These are phyloP conservation scores for Notamacropus eugenii DNA, from an alignment of 2,797 vertebrate genomes.

Conservation along the genomic window DNA sequence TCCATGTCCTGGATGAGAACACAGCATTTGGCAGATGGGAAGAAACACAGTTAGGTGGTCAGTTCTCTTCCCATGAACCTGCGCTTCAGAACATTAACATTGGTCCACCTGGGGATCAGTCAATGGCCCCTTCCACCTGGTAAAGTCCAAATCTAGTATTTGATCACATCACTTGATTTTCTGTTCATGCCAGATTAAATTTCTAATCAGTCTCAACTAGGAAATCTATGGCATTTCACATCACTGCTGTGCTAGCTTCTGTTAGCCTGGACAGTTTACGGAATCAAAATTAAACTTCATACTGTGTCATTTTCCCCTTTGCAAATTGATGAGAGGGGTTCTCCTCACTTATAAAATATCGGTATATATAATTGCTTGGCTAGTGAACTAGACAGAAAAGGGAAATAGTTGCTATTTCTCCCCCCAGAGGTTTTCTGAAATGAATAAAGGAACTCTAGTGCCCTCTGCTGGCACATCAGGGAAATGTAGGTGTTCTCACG, in stretches of 20 bases:
- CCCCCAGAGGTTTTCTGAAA: neutral
- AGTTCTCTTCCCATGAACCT: constrained; percentile 53
- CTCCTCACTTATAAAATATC: constrained; percentile 70
- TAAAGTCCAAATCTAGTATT: constrained; percentile 64
- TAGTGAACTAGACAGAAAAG: constrained; percentile 64
- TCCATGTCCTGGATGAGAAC: constrained; percentile 39
- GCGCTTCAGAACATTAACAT: constrained; percentile 48
- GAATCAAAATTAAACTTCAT: constrained; percentile 74
- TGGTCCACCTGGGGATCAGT: constrained; percentile 55
- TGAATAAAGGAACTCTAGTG: constrained; percentile 77
- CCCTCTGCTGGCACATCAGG: constrained; percentile 82
- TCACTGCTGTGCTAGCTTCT: constrained; percentile 58
- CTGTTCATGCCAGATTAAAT: constrained; percentile 66
- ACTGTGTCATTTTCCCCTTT: constrained; percentile 67
- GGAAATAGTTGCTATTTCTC: constrained; percentile 43
- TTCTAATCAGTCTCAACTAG: constrained; percentile 67
- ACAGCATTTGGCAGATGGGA: neutral
- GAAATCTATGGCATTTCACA: constrained; percentile 64
- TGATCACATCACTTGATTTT: constrained; percentile 59
- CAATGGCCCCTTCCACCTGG: constrained; percentile 51
- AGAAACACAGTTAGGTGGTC: neutral
- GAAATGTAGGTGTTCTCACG: neutral
- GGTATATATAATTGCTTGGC: constrained; percentile 66
- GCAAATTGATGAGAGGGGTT: constrained; percentile 71
- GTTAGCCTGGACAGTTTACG: constrained; percentile 62